Percentiles rank a stretch among this genome's conserved stretches.
Evolutionary conservation across 2,888 invertebrate genomes (phyloP).

Genomic region (Zelleria hepariella): DNA sequence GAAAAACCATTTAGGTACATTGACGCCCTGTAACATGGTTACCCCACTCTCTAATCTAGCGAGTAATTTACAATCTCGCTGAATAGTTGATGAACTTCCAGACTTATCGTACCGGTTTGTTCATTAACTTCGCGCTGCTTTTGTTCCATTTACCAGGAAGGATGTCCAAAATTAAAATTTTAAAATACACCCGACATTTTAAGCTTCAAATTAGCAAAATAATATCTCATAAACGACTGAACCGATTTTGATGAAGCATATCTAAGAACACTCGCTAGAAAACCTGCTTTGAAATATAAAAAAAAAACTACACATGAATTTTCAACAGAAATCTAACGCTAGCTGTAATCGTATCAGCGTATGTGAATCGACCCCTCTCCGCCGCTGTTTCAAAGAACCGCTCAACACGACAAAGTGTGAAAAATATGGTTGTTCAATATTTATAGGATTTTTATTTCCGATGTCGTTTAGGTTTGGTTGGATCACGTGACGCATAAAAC

Average conservation of each 20-base stretch:
- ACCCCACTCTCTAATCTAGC: neutral
- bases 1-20: too few species aligned
- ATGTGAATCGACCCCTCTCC: neutral
- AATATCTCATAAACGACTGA: too few species aligned
- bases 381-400: neutral
- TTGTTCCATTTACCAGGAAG: conserved; percentile 3
- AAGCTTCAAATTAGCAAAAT: too few species aligned
- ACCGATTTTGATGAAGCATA: too few species aligned
- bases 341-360: neutral
- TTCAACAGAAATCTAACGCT: too few species aligned
- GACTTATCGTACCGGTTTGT: neutral
- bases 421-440: conserved; percentile 70
- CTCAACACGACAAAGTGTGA: conserved; percentile 64
- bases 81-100: neutral
- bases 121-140: neutral
- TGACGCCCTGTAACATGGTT: neutral
- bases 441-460: conserved; percentile 68
- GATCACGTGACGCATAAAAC: neutral
- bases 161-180: too few species aligned
- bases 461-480: conserved; percentile 49
- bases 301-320: too few species aligned
- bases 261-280: too few species aligned
- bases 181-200: too few species aligned
- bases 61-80: neutral
- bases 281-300: too few species aligned